Base-by-base conservation (phyloP, 2,113 vertebrate genomes). In the Sterna hirundo region DNA sequence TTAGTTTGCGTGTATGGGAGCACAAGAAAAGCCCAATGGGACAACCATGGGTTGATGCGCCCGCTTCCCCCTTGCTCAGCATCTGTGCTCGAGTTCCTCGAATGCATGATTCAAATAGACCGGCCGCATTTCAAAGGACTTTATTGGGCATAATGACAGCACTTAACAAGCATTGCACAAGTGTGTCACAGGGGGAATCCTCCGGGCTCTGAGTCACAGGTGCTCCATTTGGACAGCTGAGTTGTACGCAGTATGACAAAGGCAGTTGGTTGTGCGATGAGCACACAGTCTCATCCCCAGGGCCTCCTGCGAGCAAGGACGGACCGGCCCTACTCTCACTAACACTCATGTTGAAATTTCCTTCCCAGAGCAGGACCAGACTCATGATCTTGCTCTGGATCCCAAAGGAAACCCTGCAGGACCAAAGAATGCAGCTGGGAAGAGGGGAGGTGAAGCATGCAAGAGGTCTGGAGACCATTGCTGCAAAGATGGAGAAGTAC, bases 1-100 rank as follows among this genome's bases (percentile, higher is more conserved):
- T 70, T 29, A 10, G 36, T 62, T 27, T 14, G 3, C 1, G 0
- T 4, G 6, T 16, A 2, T 1, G 2, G 19, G 21, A 81, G 32
- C 0, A 1, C 58, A 71, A 86, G 62, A 30, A 61, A 88, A 88
- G 10, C 49, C 40, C 25, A 8, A 1, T 0, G 16, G 70, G 47
- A 57, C 29, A 5, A 3, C 13, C 32, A 2, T 4, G 77, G 52
- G 14, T 8, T 34, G 69, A 47, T 4, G 25, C 0, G 1, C 11
- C 14, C 2, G 8, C 46, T 90, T 54, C 64, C 34, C 32, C 65
- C 76, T 65, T 4, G 36, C 21, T 62, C 62, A 6, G 85, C 72
- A 11, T 52, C 51, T 20, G 6, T 54, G 7, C 65, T 77, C 3
- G 3, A 0, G 3, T 51, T 86, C 84, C 85, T 82, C 0, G 5